Percentiles rank a stretch among this genome's conserved stretches.
Conservation (phyloP, 2,888 invertebrate genomes). For the Atherix ibis region DNA sequence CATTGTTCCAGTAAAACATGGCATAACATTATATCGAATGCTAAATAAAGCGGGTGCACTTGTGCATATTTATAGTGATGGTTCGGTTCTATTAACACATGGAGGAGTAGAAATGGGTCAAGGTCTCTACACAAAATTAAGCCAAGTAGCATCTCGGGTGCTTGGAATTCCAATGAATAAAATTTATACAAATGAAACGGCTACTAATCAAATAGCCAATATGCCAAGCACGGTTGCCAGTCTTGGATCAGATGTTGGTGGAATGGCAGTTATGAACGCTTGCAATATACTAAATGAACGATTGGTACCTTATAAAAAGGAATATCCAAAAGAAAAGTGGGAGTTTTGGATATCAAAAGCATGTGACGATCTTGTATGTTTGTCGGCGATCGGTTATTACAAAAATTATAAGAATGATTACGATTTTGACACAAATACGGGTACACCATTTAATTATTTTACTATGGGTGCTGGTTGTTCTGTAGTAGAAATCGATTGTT, state of each 20-base stretch:
- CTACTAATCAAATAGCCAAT: slow-evolving; percentile 85
- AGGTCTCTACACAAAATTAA: slow-evolving; percentile 90
- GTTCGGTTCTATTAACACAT: slow-evolving; percentile 74
- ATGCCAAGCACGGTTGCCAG: slow-evolving; percentile 82
- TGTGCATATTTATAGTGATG: slow-evolving; percentile 72
- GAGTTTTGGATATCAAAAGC: slow-evolving; percentile 67
- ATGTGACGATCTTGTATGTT: slow-evolving; percentile 56
- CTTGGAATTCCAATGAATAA: slow-evolving; percentile 52
- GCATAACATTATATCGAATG: slow-evolving; percentile 61
- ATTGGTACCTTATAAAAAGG: slow-evolving; percentile 55
- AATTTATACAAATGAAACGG: slow-evolving; percentile 68
- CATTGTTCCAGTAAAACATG: slow-evolving; percentile 69
- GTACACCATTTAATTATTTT: slow-evolving; percentile 66
- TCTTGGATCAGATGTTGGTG: slow-evolving; percentile 76
- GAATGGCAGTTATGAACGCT: slow-evolving; percentile 77
- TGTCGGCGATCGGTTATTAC: slow-evolving; percentile 74
- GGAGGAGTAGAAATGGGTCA: slow-evolving; percentile 98
- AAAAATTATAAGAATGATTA: slow-evolving; percentile 60
- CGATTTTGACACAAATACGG: slow-evolving; percentile 50
- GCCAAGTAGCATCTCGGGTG: slow-evolving; percentile 68
- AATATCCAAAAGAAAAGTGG: slow-evolving; percentile 67
- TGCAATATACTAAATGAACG: slow-evolving; percentile 59
- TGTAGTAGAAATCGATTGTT: slow-evolving; percentile 84
- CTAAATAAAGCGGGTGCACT: slow-evolving; percentile 80
- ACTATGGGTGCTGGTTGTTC: slow-evolving; percentile 75